Base-by-base conservation (phyloP, 2,113 vertebrate species). In the Athene cunicularia region DNA sequence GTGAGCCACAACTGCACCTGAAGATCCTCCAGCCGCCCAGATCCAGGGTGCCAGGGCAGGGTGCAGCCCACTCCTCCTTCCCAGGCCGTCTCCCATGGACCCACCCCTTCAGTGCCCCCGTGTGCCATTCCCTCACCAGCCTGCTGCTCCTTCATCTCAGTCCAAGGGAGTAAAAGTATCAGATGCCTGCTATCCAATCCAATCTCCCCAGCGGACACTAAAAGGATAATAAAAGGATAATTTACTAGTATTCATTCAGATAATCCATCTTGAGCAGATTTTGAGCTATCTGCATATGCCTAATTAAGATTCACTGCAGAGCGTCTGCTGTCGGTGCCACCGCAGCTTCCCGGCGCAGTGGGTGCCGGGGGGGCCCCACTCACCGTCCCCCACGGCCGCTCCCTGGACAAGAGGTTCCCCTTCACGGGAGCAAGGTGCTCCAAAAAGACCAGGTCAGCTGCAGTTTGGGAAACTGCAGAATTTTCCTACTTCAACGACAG, bases 191-290 rank as follows among this genome's bases (percentile, higher is more conserved):
- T 79, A 86, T 32, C 96, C 91, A 93, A 72, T 16, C 75, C 68
- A 72, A 18, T 68, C 93, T 87, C 77, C 76, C 86, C 92, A 91
- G 91, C 16, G 32, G 59, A 94, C 88, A 93, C 80, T 91, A 84
- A 77, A 86, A 95, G 92, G 95, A 96, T 87, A 95, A 93, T 85
- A 88, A 96, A 94, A 97, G 37, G 76, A 96, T 84, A 96, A 96
- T 95, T 97, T 97, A 67, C 50, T 62, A 95, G 35, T 70, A 88
- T 90, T 97, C 95, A 79, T 94, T 96, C 96, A 79, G 95, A 92
- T 96, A 94, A 81, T 87, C 91, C 68, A 90, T 91, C 93, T 96
- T 68, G 75, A 97, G 80, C 96, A 88, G 92, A 77, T 95, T 90
- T 90, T 88, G 86, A 90, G 92, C 86, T 97, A 95, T 86, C 94